These are phyloP conservation scores for Meliscaeva auricollis DNA, from an alignment of 2,888 invertebrate genomes.

Conservation along the genomic window DNA sequence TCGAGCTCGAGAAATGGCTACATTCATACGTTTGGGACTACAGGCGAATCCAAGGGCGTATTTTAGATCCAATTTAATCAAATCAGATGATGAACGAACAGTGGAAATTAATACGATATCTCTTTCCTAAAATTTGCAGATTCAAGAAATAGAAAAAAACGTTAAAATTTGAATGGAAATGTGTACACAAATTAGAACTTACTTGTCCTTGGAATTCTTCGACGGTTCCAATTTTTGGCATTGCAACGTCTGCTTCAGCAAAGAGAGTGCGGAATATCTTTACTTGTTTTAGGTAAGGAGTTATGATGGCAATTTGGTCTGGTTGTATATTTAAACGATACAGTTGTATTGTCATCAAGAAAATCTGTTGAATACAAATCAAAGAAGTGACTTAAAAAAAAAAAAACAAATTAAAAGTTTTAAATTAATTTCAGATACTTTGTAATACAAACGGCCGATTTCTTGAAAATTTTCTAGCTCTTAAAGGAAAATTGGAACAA, in stretches of 20 bases:
- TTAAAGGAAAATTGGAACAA: no score
- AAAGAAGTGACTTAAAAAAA: conserved; percentile 74
- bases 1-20: conserved; percentile 92
- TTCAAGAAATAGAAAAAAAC: neutral
- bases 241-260: conserved; percentile 84
- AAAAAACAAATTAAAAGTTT: conserved; percentile 2
- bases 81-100: conserved; percentile 85
- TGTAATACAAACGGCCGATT: no score
- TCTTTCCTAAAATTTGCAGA: conserved; percentile 79
- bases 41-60: conserved; percentile 90
- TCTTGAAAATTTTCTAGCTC: no score
- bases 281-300: conserved; percentile 97
- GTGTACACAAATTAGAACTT: conserved; percentile 74
- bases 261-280: conserved; percentile 80
- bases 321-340: conserved; percentile 87
- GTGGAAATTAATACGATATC: conserved; percentile 90
- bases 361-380: conserved; percentile 82
- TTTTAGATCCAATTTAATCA: conserved; percentile 84
- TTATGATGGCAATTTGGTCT: conserved; percentile 91
- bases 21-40: conserved; percentile 93
- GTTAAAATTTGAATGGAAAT: no score
- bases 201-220: conserved; percentile 96
- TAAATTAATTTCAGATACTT: neutral
- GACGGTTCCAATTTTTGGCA: conserved; percentile 91
- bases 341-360: conserved; percentile 86